Percentiles rank a stretch among this genome's conserved stretches.
These are phyloP conservation scores for Piscicola geometra DNA, from an alignment of 2,888 invertebrate genomes.

Conservation along the genomic window DNA sequence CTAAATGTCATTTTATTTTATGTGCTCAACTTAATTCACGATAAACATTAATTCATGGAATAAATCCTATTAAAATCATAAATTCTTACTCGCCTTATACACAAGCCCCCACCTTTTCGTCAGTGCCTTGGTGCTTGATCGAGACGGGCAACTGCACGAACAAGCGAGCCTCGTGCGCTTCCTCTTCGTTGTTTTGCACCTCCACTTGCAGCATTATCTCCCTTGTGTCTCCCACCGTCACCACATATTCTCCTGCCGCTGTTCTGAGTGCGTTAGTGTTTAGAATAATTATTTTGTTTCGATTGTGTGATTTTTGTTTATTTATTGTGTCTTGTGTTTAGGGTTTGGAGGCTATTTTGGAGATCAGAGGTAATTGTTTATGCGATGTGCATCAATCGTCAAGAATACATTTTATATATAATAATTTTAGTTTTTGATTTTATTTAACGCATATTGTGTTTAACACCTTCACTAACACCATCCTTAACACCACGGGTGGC, in stretches of 20 bases:
- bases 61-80: no score
- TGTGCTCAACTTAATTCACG: no score
- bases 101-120: slow-evolving; percentile 32
- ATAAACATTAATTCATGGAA: no score
- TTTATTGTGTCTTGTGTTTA: not conserved
- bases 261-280: no score
- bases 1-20: no score
- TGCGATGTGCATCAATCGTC: not conserved
- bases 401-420: no score
- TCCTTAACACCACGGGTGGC: no score
- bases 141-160: slow-evolving; percentile 38
- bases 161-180: slow-evolving; percentile 41
- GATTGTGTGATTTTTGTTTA: no score
- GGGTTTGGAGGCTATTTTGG: not conserved
- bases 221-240: slow-evolving; percentile 33
- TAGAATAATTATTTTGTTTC: no score
- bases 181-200: slow-evolving; percentile 75
- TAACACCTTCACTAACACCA: no score
- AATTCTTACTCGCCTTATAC: no score
- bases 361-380: not conserved
- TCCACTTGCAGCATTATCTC: slow-evolving; percentile 63
- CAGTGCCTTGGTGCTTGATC: slow-evolving; percentile 36
- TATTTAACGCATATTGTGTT: no score
- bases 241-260: slow-evolving; percentile 27
- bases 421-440: not conserved